Evolutionary conservation across 2,888 invertebrate species (phyloP), one percentile per base, ranked within the genome.

Genomic region (Craniophora ligustri): DNA sequence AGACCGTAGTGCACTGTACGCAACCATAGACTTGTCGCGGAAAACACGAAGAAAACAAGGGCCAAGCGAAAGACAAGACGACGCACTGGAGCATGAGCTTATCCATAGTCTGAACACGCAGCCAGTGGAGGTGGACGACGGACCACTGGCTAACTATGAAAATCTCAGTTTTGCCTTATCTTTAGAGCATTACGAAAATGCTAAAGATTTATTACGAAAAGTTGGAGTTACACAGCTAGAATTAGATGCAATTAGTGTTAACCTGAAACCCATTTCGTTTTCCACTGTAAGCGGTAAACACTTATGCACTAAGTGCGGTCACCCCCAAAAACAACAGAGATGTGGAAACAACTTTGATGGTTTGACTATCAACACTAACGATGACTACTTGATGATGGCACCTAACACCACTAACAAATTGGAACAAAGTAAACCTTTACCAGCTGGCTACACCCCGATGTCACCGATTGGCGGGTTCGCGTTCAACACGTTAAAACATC

Each of bases 151-250:
- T 2, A 95, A 96, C 83, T 96, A 96, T 75, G 96, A 95, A 62
- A 96, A 96, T 77, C 94, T 97, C 69, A 96, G 96, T 77, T 97
- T 97, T 84, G 96, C 96, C 48, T 94, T 97, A 71, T 97, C 97
- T 0, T 86, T 97, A 19, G 95, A 96, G 75, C 94, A 96, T 64
- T 97, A 97, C 79, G 97, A 97, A 84, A 97, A 97, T 81, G 96
- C 97, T 38, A 96, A 95, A 74, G 96, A 96, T 75, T 82, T 96
- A 36, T 76, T 95, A 19, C 88, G 93, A 34, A 94, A 92, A 74
- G 94, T 94, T 0, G 95, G 94, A 2, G 92, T 95, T 1, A 93
- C 94, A 5, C 92, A 92, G 59, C 82, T 86, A n/a, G 94, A 94
- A 70, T 75, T 94, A 5, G 89, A 94, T 51, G 91, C 89, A 0